Evolutionary conservation across 2,888 invertebrate species (phyloP).

Genomic region (Ectropis crepuscularia): DNA sequence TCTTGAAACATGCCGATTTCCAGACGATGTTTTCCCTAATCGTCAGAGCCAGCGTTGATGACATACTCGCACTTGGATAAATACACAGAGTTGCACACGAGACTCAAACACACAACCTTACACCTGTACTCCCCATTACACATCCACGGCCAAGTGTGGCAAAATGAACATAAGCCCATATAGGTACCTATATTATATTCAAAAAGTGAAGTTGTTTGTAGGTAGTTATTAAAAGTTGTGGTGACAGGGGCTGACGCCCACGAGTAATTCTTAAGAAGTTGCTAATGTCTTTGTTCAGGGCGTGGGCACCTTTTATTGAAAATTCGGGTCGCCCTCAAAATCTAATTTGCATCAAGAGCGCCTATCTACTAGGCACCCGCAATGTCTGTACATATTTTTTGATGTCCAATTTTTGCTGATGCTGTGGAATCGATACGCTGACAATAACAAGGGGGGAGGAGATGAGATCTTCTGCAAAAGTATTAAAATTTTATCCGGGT

Average conservation of each 20-base stretch:
- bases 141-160: too few species aligned
- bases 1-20: too few species aligned
- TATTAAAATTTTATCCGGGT: too few species aligned
- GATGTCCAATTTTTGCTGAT: slow-evolving; percentile 17
- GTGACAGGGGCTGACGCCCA: slow-evolving; percentile 31
- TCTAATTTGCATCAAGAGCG: slow-evolving; percentile 56
- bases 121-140: too few species aligned
- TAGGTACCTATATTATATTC: too few species aligned
- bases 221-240: slow-evolving; percentile 46
- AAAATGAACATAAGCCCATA: too few species aligned
- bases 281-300: slow-evolving; percentile 50
- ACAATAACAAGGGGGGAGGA: slow-evolving; percentile 13
- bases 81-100: too few species aligned
- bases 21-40: too few species aligned
- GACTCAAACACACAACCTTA: too few species aligned
- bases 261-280: slow-evolving; percentile 57
- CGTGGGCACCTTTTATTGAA: slow-evolving; percentile 55
- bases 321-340: slow-evolving; percentile 49
- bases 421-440: slow-evolving; percentile 20
- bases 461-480: neutral
- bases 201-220: slow-evolving; percentile 6
- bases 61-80: too few species aligned
- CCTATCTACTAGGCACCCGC: slow-evolving; percentile 34
- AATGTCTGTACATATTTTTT: slow-evolving; percentile 13
- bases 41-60: too few species aligned